Evolutionary conservation across 2,797 vertebrate genomes (phyloP), one percentile per base, ranked within the genome.

Genomic region (Sphenopsis melanotis): DNA sequence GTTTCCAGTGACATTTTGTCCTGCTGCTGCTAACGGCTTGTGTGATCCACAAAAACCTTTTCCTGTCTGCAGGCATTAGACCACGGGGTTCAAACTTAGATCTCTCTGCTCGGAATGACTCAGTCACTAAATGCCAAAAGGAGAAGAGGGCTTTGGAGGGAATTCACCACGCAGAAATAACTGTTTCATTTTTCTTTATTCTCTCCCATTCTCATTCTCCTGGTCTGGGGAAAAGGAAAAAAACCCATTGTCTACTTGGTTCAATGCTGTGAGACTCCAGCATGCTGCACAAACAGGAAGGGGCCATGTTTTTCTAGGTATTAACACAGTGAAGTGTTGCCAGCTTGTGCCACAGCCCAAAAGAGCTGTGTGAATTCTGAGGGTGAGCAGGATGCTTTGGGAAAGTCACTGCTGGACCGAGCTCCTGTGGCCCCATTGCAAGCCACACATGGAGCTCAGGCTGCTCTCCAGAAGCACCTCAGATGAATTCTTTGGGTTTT

Each of bases 111-210:
- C 57, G 36, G 57, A 98, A 98, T 50, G 97, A 98, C 66, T 96
- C 95, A 19, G 97, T 97, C 2, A 61, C 96, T 83, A 98, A 98
- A 89, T 97, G 98, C 83, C 97, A 98, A 91, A 98, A 98, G 86
- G 97, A 98, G 82, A 98, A 98, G 83, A 97, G 97, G 83, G 94
- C 95, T 37, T 97, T 98, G 69, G 97, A 98, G 61, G 98, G 98
- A 91, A 97, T 98, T 94, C 97, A 98, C 88, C 98, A 98, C 97
- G 98, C 98, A 83, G 93, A 96, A 80, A 44, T 30, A 46, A 46
- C 55, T 2, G 0, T 65, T 84, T 32, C 30, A 9, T 82, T 96
- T 96, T 80, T 44, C 64, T 92, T 87, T 82, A 55, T 49, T 89
- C 39, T 93, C 44, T 78, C 39, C 42, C 16, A 57, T 71, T 80